These are phyloP conservation scores for Lasioglossum albipes DNA, from an alignment of 1,140 invertebrate genomes.

Conservation along the genomic window DNA sequence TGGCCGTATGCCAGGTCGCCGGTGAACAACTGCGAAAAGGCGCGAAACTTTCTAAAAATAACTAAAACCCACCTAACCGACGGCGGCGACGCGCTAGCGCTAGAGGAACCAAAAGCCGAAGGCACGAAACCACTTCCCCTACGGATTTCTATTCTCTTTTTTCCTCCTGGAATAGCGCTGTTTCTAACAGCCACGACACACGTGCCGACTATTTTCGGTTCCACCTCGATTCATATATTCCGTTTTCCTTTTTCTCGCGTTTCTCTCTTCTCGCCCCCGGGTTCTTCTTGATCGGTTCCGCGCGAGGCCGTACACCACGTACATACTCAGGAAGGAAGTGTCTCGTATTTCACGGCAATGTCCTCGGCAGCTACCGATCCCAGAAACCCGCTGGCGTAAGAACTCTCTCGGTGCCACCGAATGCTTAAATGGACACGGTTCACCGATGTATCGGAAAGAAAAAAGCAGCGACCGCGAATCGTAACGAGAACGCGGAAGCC, in stretches of 20 bases:
- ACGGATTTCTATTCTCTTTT: not conserved
- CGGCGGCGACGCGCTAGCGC: not conserved
- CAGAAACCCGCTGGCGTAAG: not conserved
- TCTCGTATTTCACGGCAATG: conserved; percentile 4
- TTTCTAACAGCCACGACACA: conserved; percentile 5
- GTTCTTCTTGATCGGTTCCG: not conserved
- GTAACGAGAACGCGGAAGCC: conserved; percentile 15
- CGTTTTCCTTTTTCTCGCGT: not conserved
- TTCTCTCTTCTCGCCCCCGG: not conserved
- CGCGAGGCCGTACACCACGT: not conserved
- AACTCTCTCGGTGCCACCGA: conserved; percentile 16
- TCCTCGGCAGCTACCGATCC: not conserved
- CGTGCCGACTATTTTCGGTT: conserved; percentile 14
- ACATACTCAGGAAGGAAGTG: not conserved
- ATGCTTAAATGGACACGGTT: conserved; percentile 28
- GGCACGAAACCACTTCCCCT: conserved; percentile 10
- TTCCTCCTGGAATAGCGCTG: conserved; percentile 2
- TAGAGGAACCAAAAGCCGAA: not conserved
- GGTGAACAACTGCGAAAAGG: conserved; percentile 49
- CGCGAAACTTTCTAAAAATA: conserved; percentile 63
- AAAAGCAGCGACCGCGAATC: not conserved
- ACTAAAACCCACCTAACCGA: conserved; percentile 29
- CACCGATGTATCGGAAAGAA: conserved; percentile 4
- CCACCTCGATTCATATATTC: not conserved
- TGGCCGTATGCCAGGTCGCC: conserved; percentile 53